phyloP scores from a whole-genome alignment of 2,113 vertebrate species.

The Octodon degus region DNA sequence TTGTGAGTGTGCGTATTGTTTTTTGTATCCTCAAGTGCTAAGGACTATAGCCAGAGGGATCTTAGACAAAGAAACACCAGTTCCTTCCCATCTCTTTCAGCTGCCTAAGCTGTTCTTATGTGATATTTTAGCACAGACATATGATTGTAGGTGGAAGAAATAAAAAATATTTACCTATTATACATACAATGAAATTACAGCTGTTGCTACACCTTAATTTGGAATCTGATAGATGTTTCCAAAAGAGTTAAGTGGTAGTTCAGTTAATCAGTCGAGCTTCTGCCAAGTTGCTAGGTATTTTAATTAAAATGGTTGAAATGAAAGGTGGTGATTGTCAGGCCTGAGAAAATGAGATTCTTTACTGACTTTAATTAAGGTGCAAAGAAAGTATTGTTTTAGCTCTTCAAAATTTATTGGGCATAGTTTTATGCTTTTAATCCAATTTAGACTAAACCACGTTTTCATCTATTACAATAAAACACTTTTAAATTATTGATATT shows the following conservation, averaged over 20 bases:
- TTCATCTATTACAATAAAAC: not conserved
- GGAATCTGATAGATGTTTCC: constrained; percentile 68
- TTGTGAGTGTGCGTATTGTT: not conserved
- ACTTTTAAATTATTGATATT: constrained; percentile 22
- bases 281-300: constrained; percentile 71
- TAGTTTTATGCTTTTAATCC: constrained; percentile 36
- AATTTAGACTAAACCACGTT: constrained; percentile 41
- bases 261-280: constrained; percentile 58
- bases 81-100: not conserved
- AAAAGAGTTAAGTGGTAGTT: constrained; percentile 71
- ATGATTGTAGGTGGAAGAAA: constrained; percentile 45
- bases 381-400: constrained; percentile 78
- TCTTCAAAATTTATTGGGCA: not conserved
- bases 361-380: constrained; percentile 75
- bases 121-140: constrained; percentile 28
- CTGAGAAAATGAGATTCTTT: constrained; percentile 62
- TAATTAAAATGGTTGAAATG: constrained; percentile 78
- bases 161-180: constrained; percentile 69
- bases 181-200: constrained; percentile 44
- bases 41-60: not conserved
- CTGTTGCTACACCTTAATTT: constrained; percentile 62
- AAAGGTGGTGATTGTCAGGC: constrained; percentile 76
- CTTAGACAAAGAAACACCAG: not conserved
- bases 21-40: not conserved
- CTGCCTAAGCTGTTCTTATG: not conserved